Conservation (phyloP, 2,888 invertebrate species). For the Drosophila testacea region DNA sequence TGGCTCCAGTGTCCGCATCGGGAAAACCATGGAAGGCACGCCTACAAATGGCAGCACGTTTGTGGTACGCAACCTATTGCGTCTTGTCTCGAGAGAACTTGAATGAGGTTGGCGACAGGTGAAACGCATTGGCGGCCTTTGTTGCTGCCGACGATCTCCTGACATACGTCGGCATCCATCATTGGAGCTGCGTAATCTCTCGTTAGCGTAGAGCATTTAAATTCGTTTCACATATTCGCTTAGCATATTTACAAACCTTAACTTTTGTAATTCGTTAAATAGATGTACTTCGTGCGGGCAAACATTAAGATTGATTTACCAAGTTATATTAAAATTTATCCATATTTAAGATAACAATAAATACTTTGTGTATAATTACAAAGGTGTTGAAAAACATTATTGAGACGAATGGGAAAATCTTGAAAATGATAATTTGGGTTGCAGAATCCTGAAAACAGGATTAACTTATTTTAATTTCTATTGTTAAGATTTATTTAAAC, state of each 20-base stretch:
- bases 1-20: conserved; percentile 86
- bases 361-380: too few species aligned
- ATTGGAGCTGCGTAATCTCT: conserved; percentile 28
- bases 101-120: conserved; percentile 78
- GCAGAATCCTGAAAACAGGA: too few species aligned
- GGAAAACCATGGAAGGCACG: conserved; percentile 57
- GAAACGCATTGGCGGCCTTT: conserved; percentile 68
- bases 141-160: conserved; percentile 38
- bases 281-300: conserved; percentile 14
- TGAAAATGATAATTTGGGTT: too few species aligned
- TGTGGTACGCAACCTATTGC: conserved; percentile 75
- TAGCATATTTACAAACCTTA: conserved; percentile 14
- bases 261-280: conserved; percentile 3
- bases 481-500: conserved; percentile 9
- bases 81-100: conserved; percentile 66
- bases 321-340: conserved; percentile 53
- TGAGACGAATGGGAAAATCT: too few species aligned
- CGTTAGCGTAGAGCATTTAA: conserved; percentile 22
- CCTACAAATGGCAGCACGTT: conserved; percentile 65
- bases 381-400: too few species aligned
- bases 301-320: conserved; percentile 64
- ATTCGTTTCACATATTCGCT: conserved; percentile 56
- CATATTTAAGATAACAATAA: conserved; percentile 36
- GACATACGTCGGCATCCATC: conserved; percentile 3
- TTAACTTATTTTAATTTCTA: not conserved